A percentile compares a stretch with the other conserved stretches of the same genome.
Evolutionary conservation across 2,113 vertebrate genomes (phyloP).

Genomic region (Probosciger aterrimus): DNA sequence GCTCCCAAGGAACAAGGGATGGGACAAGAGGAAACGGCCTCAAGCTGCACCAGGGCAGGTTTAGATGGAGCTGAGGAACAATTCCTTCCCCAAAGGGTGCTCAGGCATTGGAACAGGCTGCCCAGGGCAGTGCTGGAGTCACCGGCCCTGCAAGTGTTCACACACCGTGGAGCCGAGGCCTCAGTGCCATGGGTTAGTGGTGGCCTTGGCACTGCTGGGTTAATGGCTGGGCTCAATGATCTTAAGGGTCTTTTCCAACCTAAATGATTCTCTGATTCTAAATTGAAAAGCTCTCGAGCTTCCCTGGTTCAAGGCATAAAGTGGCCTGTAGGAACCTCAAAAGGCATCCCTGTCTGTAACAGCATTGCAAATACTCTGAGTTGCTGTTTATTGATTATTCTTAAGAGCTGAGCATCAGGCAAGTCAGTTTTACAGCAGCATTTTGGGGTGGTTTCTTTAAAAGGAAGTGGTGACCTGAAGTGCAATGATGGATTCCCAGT

Average conservation of each 20-base stretch:
- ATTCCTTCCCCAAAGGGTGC: not conserved
- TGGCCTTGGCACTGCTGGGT: not conserved
- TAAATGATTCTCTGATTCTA: not conserved
- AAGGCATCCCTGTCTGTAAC: rapidly evolving
- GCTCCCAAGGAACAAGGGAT: too few relatives aligned
- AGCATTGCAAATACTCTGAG: not conserved
- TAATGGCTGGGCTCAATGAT: not conserved
- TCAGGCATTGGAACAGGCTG: not conserved
- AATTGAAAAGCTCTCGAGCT: not conserved
- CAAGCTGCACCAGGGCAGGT: too few relatives aligned
- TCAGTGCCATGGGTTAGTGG: not conserved
- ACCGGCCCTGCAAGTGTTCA: not conserved
- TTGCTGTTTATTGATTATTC: not conserved
- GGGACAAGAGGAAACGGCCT: too few relatives aligned
- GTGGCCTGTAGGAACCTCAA: not conserved
- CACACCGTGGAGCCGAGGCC: too few relatives aligned
- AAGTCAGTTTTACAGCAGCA: not conserved
- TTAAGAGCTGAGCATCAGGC: not conserved
- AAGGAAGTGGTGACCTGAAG: not conserved
- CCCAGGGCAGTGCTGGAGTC: not conserved
- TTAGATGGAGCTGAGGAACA: too few relatives aligned
- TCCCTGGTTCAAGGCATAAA: not conserved
- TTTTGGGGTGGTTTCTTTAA: not conserved
- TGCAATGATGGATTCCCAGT: not conserved
- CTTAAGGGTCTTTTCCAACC: not conserved